Evolutionary conservation across 92 coral and sea anemone genomes (phyloP).

Genomic region (Paragorgia papillata): DNA sequence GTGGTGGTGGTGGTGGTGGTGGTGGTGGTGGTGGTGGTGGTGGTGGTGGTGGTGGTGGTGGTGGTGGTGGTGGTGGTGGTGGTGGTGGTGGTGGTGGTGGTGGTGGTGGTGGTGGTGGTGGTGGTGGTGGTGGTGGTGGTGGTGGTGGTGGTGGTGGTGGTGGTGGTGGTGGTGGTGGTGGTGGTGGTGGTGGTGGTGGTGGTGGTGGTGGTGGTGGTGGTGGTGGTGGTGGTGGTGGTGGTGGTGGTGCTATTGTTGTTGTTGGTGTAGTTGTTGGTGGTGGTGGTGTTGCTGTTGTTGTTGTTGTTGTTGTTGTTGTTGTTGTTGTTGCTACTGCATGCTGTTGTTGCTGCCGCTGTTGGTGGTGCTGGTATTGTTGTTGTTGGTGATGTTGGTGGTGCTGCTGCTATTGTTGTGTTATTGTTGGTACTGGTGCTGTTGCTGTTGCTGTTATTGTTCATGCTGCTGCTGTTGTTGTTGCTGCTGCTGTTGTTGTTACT

Average conservation of each 20-base stretch:
- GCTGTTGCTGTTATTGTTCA: background rate
- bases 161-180: background rate
- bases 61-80: background rate
- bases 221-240: background rate
- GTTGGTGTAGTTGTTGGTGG: background rate
- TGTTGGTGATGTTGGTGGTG: background rate
- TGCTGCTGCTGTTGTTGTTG: background rate
- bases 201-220: background rate
- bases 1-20: no score
- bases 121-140: background rate
- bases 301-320: background rate
- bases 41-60: background rate
- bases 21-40: no score
- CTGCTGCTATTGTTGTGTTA: no score
- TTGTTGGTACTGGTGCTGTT: no score
- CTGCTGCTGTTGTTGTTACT: background rate
- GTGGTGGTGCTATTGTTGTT: background rate
- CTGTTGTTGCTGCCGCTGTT: background rate
- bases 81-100: background rate
- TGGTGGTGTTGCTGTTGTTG: slow-evolving; percentile 6
- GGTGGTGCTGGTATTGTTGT: background rate
- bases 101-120: background rate
- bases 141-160: background rate
- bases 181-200: no score
- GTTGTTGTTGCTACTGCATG: background rate